Base-by-base conservation (phyloP, 2,888 invertebrate species). In the Omphaloscelis lunosa region DNA sequence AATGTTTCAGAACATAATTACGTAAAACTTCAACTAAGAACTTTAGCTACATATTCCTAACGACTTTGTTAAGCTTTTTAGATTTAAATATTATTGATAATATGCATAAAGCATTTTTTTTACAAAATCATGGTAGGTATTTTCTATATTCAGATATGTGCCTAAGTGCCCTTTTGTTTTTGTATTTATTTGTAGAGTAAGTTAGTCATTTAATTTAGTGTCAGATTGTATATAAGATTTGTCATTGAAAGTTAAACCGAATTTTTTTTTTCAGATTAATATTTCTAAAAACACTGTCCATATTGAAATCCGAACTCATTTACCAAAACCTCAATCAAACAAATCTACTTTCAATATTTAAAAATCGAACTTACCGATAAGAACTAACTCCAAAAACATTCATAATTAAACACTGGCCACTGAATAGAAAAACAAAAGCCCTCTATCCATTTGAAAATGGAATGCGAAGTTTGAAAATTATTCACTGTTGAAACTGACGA, bases 341-440 rank as follows among this genome's bases (percentile, higher is more conserved):
- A 56, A 76, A 83, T 62, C 17, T 62, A 41, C 9, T 67, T 79
- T 67, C 65, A 81, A 82, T 78, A 73, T 69, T 81, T 76, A 58
- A 77, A 81, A 80, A 77, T 74, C 45, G 77, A 89, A 90, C 92
- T 92, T 85, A 92, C 92, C 91, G 80, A 89, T 77, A 79, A 81
- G 59, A 86, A 80, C 63, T 75, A 87, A 84, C 90, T 88, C 90
- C 87, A 86, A 89, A 79, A 87, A 80, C 82, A 88, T 88, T 90
- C 93, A 93, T 93, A 86, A 87, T 88, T 89, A 70, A 77, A 86
- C 85, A 90, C 87, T 83, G 82, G 75, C 77, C 90, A 92, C 91
- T 87, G 77, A 74, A 85, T 79, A 77, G 62, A 78, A 76, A 78
- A 82, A 77, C 77, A 84, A 83, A 82, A 79, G 79, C 78, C 73